Conservation (phyloP, 2,888 invertebrate species). For the Odontocerum albicorne region DNA sequence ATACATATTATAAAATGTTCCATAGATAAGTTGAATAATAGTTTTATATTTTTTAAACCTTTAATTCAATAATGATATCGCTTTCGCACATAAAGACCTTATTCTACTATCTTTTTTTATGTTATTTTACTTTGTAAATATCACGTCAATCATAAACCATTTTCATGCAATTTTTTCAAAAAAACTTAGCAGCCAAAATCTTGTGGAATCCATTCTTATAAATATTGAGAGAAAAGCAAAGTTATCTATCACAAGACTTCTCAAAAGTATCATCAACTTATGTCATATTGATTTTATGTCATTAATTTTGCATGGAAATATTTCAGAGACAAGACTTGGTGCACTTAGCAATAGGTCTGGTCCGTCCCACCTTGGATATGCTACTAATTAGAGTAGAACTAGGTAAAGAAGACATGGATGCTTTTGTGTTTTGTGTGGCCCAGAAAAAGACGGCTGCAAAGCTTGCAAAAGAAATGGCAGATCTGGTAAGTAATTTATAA, state of each 20-base stretch:
- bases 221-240: too few relatives aligned
- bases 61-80: too few relatives aligned
- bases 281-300: not conserved
- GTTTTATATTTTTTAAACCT: too few relatives aligned
- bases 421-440: slow-evolving; percentile 90
- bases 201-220: not conserved
- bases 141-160: too few relatives aligned
- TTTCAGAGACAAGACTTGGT: slow-evolving; percentile 88
- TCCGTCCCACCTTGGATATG: slow-evolving; percentile 86
- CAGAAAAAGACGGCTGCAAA: slow-evolving; percentile 84
- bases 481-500: slow-evolving; percentile 64
- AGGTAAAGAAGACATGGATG: slow-evolving; percentile 89
- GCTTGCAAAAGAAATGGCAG: slow-evolving; percentile 89
- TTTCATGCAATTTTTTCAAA: too few relatives aligned
- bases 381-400: slow-evolving; percentile 83
- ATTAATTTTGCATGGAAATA: not conserved
- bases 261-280: not conserved
- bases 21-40: too few relatives aligned
- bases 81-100: too few relatives aligned
- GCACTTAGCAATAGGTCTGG: slow-evolving; percentile 78
- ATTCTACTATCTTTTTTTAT: too few relatives aligned
- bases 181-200: too few relatives aligned
- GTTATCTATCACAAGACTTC: too few relatives aligned
- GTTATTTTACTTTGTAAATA: too few relatives aligned
- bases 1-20: too few relatives aligned